phyloP scores from a whole-genome alignment of 2,113 vertebrate genomes.

The Poicephalus gulielmi region DNA sequence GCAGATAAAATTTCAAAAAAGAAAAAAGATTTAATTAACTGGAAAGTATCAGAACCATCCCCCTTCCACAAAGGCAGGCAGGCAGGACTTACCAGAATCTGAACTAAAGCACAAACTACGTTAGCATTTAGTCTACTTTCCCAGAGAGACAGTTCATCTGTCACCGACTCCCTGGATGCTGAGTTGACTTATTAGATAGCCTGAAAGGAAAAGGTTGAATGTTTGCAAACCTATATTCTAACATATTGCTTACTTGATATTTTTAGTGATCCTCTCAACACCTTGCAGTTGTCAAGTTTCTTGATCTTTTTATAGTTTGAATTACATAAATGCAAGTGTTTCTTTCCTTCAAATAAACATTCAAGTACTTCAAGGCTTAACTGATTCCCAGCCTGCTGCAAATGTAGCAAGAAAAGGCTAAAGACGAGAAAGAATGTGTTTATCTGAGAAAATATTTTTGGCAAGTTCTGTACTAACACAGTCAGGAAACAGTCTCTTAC shows the following conservation, averaged over 20 bases:
- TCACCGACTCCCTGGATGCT: not conserved
- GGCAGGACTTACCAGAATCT: not conserved
- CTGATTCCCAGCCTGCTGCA: not conserved
- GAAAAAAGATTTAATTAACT: not conserved
- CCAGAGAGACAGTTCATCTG: not conserved
- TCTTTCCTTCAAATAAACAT: constrained; percentile 28
- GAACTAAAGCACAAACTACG: not conserved
- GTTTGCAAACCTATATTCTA: not conserved
- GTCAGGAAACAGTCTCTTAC: not conserved
- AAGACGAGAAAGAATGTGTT: not conserved
- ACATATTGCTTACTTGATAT: not conserved
- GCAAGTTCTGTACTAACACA: not conserved
- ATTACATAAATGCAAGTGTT: constrained; percentile 19
- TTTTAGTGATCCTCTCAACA: constrained; percentile 21
- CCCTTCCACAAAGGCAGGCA: not conserved
- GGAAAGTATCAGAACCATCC: not conserved
- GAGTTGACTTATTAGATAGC: not conserved
- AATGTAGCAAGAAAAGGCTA: not conserved
- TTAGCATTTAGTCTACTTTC: not conserved
- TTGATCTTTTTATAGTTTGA: constrained; percentile 37
- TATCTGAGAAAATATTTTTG: not conserved
- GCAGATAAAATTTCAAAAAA: not conserved
- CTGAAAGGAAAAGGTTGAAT: not conserved
- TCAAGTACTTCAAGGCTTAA: not conserved
- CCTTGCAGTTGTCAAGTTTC: not conserved